Base-by-base conservation (phyloP, 1,140 invertebrate genomes). In the Subanguina moxae region DNA sequence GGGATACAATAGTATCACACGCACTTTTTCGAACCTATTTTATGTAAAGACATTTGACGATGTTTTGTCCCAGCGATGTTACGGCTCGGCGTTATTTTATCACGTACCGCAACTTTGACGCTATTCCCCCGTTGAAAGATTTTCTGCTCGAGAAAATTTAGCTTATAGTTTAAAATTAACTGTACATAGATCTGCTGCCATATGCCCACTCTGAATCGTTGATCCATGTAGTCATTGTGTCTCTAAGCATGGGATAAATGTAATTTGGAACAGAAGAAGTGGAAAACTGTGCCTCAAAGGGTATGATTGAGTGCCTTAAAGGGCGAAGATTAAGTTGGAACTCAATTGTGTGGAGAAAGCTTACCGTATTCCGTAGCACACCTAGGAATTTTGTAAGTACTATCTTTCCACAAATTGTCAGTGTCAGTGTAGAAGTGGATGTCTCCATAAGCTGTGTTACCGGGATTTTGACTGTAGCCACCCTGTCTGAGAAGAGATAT, bases 301-400 rank as follows among this genome's bases (percentile, higher is more conserved):
- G 8, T 25, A 52, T 19, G 23, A 52, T 25, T 25, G n/a, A 52
- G 17, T 21, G 23, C 48, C 23, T 52, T 7, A 19, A 52, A 52
- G 11, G 43, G 43, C n/a, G 11, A 52, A 52, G 48, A 11, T 52
- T 7, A 7, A 19, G 3, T 52, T 3, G 48, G n/a, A 19, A 71
- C 76, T 75, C 90, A 82, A 5, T 88, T 88, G 0, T 93, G 92
- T 45, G 91, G 85, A 1, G 92, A 91, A 83, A 97, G 93, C 72
- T 92, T 90, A 13, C 95, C 95, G 82, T 94, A 98, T 83, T 98
- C 95, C 0, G 93, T 94, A 19, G 89, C 87, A 84, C 97, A 95
- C 71, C 94, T 87, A 0, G 91, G 87, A 15, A 86, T 86, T 0
- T 90, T 90, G 83, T 89, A 95, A 8, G 86, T 88, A 48, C 85